A percentile compares a stretch with the other conserved stretches of the same genome.
Evolutionary conservation across 2,113 vertebrate genomes (phyloP).

Genomic region (Sinocyclocheilus anophthalmus): DNA sequence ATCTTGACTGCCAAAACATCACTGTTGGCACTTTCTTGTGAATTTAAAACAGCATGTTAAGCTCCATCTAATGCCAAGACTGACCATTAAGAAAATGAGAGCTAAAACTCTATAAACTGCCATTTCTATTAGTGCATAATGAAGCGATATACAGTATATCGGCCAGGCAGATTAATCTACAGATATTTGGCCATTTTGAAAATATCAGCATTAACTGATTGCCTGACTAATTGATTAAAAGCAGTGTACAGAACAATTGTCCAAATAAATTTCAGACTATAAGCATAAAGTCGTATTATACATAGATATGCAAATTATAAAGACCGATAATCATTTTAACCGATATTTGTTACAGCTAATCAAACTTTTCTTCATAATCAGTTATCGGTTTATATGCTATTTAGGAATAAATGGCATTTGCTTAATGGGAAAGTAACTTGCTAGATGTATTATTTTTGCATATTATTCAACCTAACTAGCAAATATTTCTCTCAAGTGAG

Average conservation of each 20-base stretch:
- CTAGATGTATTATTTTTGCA: too few species aligned
- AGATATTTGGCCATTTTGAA: not conserved
- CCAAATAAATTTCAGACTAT: not conserved
- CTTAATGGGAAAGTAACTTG: not conserved
- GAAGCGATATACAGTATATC: not conserved
- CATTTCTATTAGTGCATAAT: not conserved
- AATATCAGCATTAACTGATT: not conserved
- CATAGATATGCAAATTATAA: not conserved
- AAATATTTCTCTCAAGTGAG: not conserved
- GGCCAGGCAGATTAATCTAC: not conserved
- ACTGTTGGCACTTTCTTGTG: not conserved
- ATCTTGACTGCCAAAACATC: constrained; percentile 2
- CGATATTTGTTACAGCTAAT: not conserved
- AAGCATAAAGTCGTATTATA: not conserved
- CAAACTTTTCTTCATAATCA: not conserved
- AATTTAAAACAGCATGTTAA: not conserved
- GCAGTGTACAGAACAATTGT: not conserved
- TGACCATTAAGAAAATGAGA: not conserved
- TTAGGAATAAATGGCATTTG: not conserved
- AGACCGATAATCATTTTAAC: not conserved
- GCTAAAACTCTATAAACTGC: not conserved
- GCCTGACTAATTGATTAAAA: not conserved
- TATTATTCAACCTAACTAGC: not conserved
- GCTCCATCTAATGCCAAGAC: not conserved
- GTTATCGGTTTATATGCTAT: not conserved